phyloP scores from a whole-genome alignment of 2,113 vertebrate genomes.

The Oreochromis niloticus region DNA sequence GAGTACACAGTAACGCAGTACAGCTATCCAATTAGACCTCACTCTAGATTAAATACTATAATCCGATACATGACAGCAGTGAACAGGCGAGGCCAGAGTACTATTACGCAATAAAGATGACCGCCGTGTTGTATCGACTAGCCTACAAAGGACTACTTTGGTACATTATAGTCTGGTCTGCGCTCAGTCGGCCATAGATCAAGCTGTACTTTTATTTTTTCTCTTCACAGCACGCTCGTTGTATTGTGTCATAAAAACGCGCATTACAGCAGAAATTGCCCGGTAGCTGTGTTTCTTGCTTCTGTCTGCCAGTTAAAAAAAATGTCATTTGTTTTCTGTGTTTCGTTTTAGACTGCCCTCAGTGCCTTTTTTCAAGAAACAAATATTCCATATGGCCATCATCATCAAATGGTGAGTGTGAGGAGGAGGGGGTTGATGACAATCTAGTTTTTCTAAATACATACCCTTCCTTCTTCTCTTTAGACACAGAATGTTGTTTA shows the following conservation, averaged over 20 bases:
- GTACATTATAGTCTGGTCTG: constrained; percentile 9
- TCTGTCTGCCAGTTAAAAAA: background rate
- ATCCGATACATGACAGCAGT: constrained; percentile 66
- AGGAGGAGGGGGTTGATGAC: background rate
- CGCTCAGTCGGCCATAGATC: background rate
- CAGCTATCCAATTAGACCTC: constrained; percentile 61
- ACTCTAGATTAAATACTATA: constrained; percentile 70
- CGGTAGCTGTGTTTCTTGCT: background rate
- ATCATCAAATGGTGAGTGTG: constrained; percentile 98
- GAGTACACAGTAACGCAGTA: background rate
- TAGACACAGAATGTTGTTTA: background rate
- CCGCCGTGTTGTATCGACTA: constrained; percentile 18
- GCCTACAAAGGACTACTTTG: background rate
- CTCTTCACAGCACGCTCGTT: background rate
- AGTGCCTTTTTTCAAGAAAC: constrained; percentile 99
- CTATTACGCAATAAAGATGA: constrained; percentile 67
- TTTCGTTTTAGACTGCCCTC: constrained; percentile 84
- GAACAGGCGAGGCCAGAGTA: constrained; percentile 42
- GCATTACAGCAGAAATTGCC: background rate
- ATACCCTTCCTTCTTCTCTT: background rate
- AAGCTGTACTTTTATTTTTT: background rate
- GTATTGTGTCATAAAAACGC: background rate
- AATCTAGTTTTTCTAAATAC: background rate
- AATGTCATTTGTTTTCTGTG: background rate
- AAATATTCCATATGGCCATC: constrained; percentile 94